Evolutionary conservation across 2,888 invertebrate genomes (phyloP), one percentile per base, ranked within the genome.

Genomic region (Microchrysa polita): DNA sequence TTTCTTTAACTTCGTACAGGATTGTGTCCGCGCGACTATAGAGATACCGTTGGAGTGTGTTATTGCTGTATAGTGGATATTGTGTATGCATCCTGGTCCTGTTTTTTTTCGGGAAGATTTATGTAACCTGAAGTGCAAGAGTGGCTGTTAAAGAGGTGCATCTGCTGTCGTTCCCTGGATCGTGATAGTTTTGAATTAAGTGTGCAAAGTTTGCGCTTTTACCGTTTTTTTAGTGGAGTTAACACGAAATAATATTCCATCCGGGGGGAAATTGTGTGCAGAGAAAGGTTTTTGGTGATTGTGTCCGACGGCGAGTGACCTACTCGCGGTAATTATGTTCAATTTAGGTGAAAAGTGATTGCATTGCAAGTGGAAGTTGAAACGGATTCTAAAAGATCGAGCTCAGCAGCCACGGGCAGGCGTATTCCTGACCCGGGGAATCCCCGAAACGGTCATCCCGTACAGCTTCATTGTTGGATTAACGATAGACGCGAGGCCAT

Each of bases 351-450:
- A 18, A 5, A n/a, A 40, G 61, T 61, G 61, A 22, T 22, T 40
- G 61, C 61, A 16, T 34, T 61, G n/a, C 59, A 23, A 59, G 23
- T 23, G 59, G 59, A 14, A 59, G 59, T 23, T 22, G 59, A 59
- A 59, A 27, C 22, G 14, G 9, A 5, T n/a, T n/a, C n/a, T n/a
- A n/a, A n/a, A n/a, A n/a, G n/a, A n/a, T 9, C 10, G 59, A 59
- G 22, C 22, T 14, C 22, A 14, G 12, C 22, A 59, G 22, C 10
- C 10, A 14, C 59, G 23, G 23, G 59, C 22, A 23, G 57, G 20
- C 27, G 20, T n/a, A n/a, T 9, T n/a, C 23, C 61, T 23, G 22
- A 12, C 48, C 48, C 48, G 40, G 40, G 61, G 61, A 16, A 55
- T 16, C 59, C 16, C 40, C 61, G 16, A 48, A n/a, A n/a, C 48